A percentile compares a stretch with the other conserved stretches of the same genome.
Conservation (phyloP, 2,888 invertebrate genomes). For the Gymnocheta viridis region DNA sequence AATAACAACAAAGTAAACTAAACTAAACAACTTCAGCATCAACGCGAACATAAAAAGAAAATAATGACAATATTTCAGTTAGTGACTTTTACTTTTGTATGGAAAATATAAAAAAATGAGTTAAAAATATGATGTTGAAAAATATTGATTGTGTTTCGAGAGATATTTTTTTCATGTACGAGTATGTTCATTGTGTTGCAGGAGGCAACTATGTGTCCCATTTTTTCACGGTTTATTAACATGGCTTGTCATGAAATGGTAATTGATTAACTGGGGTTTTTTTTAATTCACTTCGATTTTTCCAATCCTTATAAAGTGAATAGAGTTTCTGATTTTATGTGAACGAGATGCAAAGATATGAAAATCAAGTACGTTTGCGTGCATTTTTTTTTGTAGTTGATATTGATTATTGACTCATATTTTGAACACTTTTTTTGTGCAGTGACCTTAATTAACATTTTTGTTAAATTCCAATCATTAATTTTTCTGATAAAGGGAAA, state of each 20-base stretch:
- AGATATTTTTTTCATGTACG: constrained; percentile 2
- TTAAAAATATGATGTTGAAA: constrained; percentile 43
- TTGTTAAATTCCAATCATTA: neutral
- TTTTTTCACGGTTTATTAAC: constrained; percentile 58
- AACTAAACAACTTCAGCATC: constrained; percentile 5
- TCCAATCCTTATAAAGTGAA: constrained; percentile 4
- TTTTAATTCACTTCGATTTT: neutral
- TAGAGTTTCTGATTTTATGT: constrained; percentile 16
- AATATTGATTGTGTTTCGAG: constrained; percentile 48
- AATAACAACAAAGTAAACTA: neutral
- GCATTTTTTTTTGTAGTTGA: constrained; percentile 4
- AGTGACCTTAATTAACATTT: neutral
- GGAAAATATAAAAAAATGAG: neutral
- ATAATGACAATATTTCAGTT: constrained; percentile 62
- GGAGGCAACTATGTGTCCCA: constrained; percentile 59
- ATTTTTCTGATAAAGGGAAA: neutral
- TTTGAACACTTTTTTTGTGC: neutral
- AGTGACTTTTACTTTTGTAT: constrained; percentile 65
- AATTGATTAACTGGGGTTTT: constrained; percentile 54
- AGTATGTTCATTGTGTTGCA: neutral
- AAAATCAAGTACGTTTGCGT: constrained; percentile 2
- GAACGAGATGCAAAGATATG: neutral
- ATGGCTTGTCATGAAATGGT: constrained; percentile 63
- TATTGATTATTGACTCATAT: neutral
- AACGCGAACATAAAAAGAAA: constrained; percentile 15